A percentile compares a stretch with the other conserved stretches of the same genome.
phyloP scores from a whole-genome alignment of 2,113 vertebrate genomes.

The Podarcis muralis region DNA sequence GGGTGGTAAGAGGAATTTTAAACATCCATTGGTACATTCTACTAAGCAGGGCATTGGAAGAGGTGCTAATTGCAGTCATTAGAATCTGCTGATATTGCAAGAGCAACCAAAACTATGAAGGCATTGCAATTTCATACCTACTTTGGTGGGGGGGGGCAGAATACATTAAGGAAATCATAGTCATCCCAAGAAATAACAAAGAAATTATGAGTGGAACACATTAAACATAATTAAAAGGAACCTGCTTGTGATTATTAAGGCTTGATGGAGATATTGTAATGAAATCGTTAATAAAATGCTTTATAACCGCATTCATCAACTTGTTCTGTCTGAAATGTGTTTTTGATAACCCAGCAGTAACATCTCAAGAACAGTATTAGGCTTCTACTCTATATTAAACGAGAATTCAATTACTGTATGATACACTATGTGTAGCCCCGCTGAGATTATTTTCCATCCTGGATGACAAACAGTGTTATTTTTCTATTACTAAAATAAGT shows the following conservation, averaged over 20 bases:
- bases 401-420: slow-evolving; percentile 59
- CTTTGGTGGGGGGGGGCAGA: background rate
- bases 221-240: slow-evolving; percentile 41
- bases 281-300: slow-evolving; percentile 41
- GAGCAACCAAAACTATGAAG: background rate
- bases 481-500: slow-evolving; percentile 60
- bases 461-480: slow-evolving; percentile 59
- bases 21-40: background rate
- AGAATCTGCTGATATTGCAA: background rate
- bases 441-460: slow-evolving; percentile 57
- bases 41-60: background rate
- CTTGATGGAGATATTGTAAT: slow-evolving; percentile 15
- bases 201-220: background rate
- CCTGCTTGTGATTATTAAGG: slow-evolving; percentile 19
- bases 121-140: background rate
- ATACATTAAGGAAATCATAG: background rate
- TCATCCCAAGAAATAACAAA: background rate
- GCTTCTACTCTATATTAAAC: slow-evolving; percentile 61
- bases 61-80: background rate
- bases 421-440: slow-evolving; percentile 36
- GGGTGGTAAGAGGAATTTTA: background rate
- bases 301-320: slow-evolving; percentile 47
- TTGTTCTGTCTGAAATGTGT: slow-evolving; percentile 50
- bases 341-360: slow-evolving; percentile 58
- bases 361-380: slow-evolving; percentile 59